A percentile compares a stretch with the other conserved stretches of the same genome.
Evolutionary conservation across 2,797 vertebrate species (phyloP).

Genomic region (Sebastes taczanowskii): DNA sequence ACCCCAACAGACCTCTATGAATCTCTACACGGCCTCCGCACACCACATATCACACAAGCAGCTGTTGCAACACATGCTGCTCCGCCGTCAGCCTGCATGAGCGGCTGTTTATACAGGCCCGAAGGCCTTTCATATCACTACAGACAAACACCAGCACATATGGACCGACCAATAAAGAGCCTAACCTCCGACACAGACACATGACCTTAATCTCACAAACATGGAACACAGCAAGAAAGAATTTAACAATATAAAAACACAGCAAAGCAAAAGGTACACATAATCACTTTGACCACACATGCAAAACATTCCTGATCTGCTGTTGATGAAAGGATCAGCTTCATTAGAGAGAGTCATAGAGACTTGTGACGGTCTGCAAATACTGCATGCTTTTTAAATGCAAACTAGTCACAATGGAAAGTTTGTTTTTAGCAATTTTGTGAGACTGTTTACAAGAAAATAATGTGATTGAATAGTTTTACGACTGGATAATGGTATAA

Average conservation of each 20-base stretch:
- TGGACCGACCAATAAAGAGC: constrained; percentile 76
- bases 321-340: constrained; percentile 43
- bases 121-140: constrained; percentile 78
- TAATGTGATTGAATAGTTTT: not conserved
- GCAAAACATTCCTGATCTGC: constrained; percentile 61
- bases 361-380: not conserved
- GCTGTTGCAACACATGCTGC: constrained; percentile 83
- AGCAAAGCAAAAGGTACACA: constrained; percentile 67
- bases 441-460: not conserved
- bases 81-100: constrained; percentile 68
- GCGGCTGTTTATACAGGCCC: constrained; percentile 81
- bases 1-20: constrained; percentile 40
- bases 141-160: constrained; percentile 72
- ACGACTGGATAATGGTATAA: not conserved
- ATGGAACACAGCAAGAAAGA: constrained; percentile 59
- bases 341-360: constrained; percentile 12
- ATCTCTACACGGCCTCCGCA: constrained; percentile 59
- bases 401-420: not conserved
- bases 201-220: constrained; percentile 76
- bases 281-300: constrained; percentile 56
- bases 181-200: constrained; percentile 72
- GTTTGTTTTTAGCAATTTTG: not conserved
- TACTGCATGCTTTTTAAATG: not conserved
- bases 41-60: constrained; percentile 69
- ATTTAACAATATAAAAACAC: constrained; percentile 68